phyloP scores from a whole-genome alignment of 2,113 vertebrate genomes.

The Leucoraja erinaceus region DNA sequence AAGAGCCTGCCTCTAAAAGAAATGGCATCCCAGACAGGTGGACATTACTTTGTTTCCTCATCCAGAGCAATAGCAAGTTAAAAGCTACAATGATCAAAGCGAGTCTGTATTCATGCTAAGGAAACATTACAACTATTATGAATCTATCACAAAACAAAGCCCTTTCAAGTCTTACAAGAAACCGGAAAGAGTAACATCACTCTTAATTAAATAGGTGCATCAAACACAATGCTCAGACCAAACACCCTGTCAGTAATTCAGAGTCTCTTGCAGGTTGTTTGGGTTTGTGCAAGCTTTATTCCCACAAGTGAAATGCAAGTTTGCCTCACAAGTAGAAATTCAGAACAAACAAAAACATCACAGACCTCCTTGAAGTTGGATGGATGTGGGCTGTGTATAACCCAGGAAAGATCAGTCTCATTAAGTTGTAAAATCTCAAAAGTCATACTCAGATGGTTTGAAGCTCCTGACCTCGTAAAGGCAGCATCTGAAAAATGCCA shows the following conservation, averaged over 20 bases:
- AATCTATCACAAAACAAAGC: background rate
- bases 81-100: constrained; percentile 20
- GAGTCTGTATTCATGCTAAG: background rate
- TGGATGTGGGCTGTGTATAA: background rate
- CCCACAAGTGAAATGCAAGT: constrained; percentile 11
- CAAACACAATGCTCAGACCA: constrained; percentile 19
- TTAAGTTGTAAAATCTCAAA: background rate
- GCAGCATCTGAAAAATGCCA: background rate
- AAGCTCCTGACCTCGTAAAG: background rate
- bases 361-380: constrained; percentile 6
- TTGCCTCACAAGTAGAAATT: constrained; percentile 23
- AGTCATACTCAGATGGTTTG: background rate
- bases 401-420: background rate
- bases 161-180: constrained; percentile 23
- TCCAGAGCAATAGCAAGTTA: constrained; percentile 9
- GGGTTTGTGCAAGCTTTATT: background rate
- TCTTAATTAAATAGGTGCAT: constrained; percentile 11
- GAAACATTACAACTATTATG: constrained; percentile 15
- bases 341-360: background rate
- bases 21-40: background rate
- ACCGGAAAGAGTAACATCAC: background rate
- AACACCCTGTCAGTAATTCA: constrained; percentile 12
- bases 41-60: background rate
- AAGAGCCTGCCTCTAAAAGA: background rate
- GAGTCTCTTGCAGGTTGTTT: background rate